Percentiles rank a stretch among this genome's conserved stretches.
phyloP scores from a whole-genome alignment of 2,888 invertebrate genomes.

The Oegoconia quadripuncta region DNA sequence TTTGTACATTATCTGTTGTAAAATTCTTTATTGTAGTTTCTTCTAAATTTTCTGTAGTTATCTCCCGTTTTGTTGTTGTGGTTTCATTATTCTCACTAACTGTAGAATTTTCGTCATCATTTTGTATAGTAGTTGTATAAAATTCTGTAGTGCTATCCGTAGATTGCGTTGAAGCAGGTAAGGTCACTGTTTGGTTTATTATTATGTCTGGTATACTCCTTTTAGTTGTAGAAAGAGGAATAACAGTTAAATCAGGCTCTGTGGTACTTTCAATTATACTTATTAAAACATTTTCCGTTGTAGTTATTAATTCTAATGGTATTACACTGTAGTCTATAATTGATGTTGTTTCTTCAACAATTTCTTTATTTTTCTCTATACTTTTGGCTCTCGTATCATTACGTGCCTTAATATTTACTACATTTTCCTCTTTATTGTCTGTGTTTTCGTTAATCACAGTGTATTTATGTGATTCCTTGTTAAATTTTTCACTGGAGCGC shows the following conservation, averaged over 20 bases:
- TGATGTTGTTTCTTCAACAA: slow-evolving; percentile 34
- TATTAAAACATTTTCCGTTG: slow-evolving; percentile 50
- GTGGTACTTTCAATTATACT: slow-evolving; percentile 56
- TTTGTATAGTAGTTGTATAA: slow-evolving; percentile 18
- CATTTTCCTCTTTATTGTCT: slow-evolving; percentile 22
- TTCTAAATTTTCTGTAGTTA: slow-evolving; percentile 22
- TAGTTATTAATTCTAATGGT: slow-evolving; percentile 64
- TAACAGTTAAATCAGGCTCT: slow-evolving; percentile 60
- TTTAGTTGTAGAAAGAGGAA: slow-evolving; percentile 54
- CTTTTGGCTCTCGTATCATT: slow-evolving; percentile 19
- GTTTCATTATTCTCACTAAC: slow-evolving; percentile 17
- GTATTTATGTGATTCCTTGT: slow-evolving; percentile 59
- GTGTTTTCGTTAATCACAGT: slow-evolving; percentile 43
- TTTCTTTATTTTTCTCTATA: slow-evolving; percentile 18
- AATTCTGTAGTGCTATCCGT: slow-evolving; percentile 33
- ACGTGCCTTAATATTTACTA: slow-evolving; percentile 18
- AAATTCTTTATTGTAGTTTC: slow-evolving; percentile 10
- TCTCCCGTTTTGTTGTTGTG: slow-evolving; percentile 9
- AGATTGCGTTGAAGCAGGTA: slow-evolving; percentile 46
- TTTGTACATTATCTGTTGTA: not conserved
- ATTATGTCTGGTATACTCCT: slow-evolving; percentile 36
- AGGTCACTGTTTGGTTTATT: slow-evolving; percentile 47
- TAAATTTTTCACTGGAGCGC: slow-evolving; percentile 40
- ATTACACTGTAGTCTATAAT: slow-evolving; percentile 55
- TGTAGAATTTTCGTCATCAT: slow-evolving; percentile 12